phyloP scores from a whole-genome alignment of 2,113 vertebrate species.

The Oncorhynchus keta region DNA sequence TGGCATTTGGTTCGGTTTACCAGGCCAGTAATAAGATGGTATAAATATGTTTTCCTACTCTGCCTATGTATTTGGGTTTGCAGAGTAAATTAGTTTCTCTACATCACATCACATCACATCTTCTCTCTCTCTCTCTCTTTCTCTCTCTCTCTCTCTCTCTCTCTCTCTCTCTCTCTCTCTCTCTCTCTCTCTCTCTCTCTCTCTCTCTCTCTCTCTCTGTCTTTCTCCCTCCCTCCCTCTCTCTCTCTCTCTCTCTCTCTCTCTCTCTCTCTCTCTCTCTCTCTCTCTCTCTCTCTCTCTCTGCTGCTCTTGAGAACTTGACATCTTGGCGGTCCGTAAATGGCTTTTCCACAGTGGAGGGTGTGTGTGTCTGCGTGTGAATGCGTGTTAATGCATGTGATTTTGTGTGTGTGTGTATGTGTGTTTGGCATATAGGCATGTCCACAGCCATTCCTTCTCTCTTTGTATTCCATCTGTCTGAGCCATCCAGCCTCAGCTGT shows the following conservation, averaged over 20 bases:
- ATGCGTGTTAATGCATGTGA: not conserved
- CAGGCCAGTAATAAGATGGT: constrained; percentile 70
- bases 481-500: constrained; percentile 80
- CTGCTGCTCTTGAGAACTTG: constrained; percentile 69
- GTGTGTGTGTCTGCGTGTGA: not conserved
- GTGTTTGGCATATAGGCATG: constrained; percentile 34
- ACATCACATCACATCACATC: not conserved
- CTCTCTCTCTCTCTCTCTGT: no score
- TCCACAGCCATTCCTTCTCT: constrained; percentile 66
- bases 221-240: constrained; percentile 4
- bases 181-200: not conserved
- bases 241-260: no score
- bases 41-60: constrained; percentile 74
- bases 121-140: constrained; percentile 24
- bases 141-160: no score
- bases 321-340: constrained; percentile 76
- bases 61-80: constrained; percentile 72
- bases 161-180: constrained; percentile 32
- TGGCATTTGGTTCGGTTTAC: constrained; percentile 74
- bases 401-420: not conserved
- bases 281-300: constrained; percentile 7
- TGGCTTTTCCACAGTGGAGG: constrained; percentile 71
- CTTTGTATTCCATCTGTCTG: constrained; percentile 88
- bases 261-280: no score
- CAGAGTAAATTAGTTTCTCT: constrained; percentile 76